Percentiles rank a stretch among this genome's conserved stretches.
Conservation (phyloP, 2,888 invertebrate species). For the Hyalella azteca region DNA sequence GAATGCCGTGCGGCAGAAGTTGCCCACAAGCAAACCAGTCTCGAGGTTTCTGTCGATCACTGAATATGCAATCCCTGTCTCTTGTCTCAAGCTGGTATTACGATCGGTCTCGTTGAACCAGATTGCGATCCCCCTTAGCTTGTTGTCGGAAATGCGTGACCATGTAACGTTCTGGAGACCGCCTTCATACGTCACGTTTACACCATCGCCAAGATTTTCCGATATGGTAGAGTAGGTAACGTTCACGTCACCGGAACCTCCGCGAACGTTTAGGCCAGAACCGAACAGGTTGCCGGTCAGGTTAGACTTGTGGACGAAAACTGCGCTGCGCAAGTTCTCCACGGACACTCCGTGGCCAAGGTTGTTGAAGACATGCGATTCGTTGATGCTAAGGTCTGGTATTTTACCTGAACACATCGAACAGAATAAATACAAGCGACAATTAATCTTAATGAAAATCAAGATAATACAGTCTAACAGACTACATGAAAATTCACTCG, state of each 20-base stretch:
- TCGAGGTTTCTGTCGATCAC: slow-evolving; percentile 86
- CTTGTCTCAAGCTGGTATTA: slow-evolving; percentile 81
- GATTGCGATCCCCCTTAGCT: slow-evolving; percentile 84
- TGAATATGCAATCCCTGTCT: slow-evolving; percentile 84
- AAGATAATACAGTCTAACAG: too few relatives aligned
- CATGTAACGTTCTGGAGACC: slow-evolving; percentile 91
- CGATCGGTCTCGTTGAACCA: slow-evolving; percentile 90
- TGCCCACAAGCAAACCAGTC: slow-evolving; percentile 88
- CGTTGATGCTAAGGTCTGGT: slow-evolving; percentile 85
- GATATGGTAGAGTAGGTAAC: slow-evolving; percentile 87
- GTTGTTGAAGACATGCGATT: slow-evolving; percentile 85
- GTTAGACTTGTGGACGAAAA: slow-evolving; percentile 82
- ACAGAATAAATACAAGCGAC: too few relatives aligned
- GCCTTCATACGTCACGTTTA: slow-evolving; percentile 94
- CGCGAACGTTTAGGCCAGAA: slow-evolving; percentile 86
- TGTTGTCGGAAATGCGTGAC: slow-evolving; percentile 83
- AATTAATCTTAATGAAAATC: too few relatives aligned
- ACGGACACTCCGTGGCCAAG: slow-evolving; percentile 93
- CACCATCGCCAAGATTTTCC: slow-evolving; percentile 90
- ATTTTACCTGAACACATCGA: slow-evolving; percentile 69
- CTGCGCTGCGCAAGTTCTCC: slow-evolving; percentile 85
- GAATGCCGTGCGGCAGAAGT: slow-evolving; percentile 78
- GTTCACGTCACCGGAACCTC: slow-evolving; percentile 92
- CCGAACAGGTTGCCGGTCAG: slow-evolving; percentile 87
- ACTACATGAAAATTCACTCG: too few relatives aligned